phyloP scores from a whole-genome alignment of 2,113 vertebrate species.

The Periophthalmodon schlosseri region DNA sequence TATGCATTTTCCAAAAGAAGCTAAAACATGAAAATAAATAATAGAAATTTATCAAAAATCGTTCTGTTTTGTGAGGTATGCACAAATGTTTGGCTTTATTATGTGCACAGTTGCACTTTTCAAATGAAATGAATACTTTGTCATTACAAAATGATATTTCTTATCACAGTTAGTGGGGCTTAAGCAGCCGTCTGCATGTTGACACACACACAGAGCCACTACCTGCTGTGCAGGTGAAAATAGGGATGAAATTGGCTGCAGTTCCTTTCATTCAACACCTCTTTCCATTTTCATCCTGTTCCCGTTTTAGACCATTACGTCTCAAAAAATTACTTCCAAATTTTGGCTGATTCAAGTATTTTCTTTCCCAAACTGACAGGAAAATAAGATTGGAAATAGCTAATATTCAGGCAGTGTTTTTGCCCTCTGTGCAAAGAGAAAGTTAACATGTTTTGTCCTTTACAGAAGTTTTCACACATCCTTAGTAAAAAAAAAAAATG shows the following conservation, averaged over 20 bases:
- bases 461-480: slow-evolving; percentile 27
- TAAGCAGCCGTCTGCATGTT: slow-evolving; percentile 13
- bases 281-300: slow-evolving; percentile 50
- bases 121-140: slow-evolving; percentile 8
- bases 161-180: slow-evolving; percentile 20
- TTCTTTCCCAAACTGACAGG: slow-evolving; percentile 21
- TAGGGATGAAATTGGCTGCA: slow-evolving; percentile 62
- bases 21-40: slow-evolving; percentile 9
- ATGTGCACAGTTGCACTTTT: not conserved
- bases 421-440: slow-evolving; percentile 15
- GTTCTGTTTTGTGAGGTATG: not conserved
- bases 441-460: slow-evolving; percentile 18
- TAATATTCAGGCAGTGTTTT: slow-evolving; percentile 42
- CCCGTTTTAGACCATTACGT: slow-evolving; percentile 38
- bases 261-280: slow-evolving; percentile 62
- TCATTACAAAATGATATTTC: slow-evolving; percentile 15
- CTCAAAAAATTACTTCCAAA: slow-evolving; percentile 23
- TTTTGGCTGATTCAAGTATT: slow-evolving; percentile 43
- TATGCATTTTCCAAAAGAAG: slow-evolving; percentile 18
- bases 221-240: slow-evolving; percentile 54
- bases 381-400: slow-evolving; percentile 49
- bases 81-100: not conserved
- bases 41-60: not conserved
- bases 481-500: slow-evolving; percentile 1
- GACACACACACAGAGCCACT: slow-evolving; percentile 20